Conservation (phyloP, 2,113 vertebrate species). For the Taxidea taxus region DNA sequence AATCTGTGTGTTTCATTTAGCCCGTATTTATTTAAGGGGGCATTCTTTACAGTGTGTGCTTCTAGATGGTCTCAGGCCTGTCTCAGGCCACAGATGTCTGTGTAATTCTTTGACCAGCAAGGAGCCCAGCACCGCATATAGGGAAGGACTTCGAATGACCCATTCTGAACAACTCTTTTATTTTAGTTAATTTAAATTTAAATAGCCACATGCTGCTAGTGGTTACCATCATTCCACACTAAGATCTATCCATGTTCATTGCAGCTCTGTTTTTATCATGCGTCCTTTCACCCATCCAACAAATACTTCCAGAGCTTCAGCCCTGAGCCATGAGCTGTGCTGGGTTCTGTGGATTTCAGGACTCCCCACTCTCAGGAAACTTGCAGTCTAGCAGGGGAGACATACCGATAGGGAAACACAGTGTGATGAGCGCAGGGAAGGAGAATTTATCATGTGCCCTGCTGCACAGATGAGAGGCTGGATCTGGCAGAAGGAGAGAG, state of each 20-base stretch:
- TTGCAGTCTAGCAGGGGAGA: background rate
- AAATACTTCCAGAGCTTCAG: background rate
- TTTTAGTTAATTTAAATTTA: background rate
- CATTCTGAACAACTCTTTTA: background rate
- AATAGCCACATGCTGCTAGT: background rate
- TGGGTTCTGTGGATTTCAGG: background rate
- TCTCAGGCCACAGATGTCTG: background rate
- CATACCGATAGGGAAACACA: background rate
- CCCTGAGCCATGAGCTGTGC: fast-evolving
- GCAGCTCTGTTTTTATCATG: background rate
- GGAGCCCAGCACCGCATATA: background rate
- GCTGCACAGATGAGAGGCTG: background rate
- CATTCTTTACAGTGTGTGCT: background rate
- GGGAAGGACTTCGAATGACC: background rate
- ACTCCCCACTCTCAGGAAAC: background rate
- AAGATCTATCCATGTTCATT: too few relatives aligned
- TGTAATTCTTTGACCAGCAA: background rate
- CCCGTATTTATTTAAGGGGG: background rate
- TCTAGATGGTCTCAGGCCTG: background rate
- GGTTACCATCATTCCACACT: background rate
- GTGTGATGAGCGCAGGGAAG: background rate
- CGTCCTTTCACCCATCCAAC: background rate
- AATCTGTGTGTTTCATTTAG: background rate
- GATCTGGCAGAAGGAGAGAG: background rate
- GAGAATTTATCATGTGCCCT: fast-evolving